Evolutionary conservation across 2,888 invertebrate species (phyloP).

Genomic region (Tethea ocularis): DNA sequence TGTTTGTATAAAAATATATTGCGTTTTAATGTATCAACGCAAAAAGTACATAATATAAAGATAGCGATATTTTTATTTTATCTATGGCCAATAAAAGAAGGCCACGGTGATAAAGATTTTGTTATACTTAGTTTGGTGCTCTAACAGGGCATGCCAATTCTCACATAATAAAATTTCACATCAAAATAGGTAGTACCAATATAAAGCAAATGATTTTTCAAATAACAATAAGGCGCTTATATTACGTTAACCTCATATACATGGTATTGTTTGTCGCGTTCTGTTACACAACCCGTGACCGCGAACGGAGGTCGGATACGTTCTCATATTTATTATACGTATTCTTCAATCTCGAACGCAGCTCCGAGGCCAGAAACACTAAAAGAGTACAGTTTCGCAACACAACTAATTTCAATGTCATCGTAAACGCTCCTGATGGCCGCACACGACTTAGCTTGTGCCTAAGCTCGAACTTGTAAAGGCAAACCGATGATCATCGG

Average conservation of each 20-base stretch:
- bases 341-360: conserved; percentile 78
- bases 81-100: conserved; percentile 4
- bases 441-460: conserved; percentile 35
- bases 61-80: background rate
- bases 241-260: conserved; percentile 55
- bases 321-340: conserved; percentile 82
- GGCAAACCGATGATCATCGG: background rate
- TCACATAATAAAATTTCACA: no score
- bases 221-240: conserved; percentile 49
- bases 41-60: background rate
- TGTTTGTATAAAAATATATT: background rate
- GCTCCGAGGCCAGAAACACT: conserved; percentile 70
- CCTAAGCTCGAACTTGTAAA: background rate
- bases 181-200: conserved; percentile 24
- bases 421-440: conserved; percentile 59
- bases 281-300: conserved; percentile 76
- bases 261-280: conserved; percentile 72
- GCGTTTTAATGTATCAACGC: background rate
- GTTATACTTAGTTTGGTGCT: background rate
- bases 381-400: conserved; percentile 82
- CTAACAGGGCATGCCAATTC: no score
- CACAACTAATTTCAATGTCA: conserved; percentile 76
- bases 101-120: background rate
- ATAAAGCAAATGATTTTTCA: conserved; percentile 35
- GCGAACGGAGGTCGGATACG: conserved; percentile 79